Evolutionary conservation across 2,888 invertebrate genomes (phyloP), one percentile per base, ranked within the genome.

Genomic region (Oxyscelio sp.): DNA sequence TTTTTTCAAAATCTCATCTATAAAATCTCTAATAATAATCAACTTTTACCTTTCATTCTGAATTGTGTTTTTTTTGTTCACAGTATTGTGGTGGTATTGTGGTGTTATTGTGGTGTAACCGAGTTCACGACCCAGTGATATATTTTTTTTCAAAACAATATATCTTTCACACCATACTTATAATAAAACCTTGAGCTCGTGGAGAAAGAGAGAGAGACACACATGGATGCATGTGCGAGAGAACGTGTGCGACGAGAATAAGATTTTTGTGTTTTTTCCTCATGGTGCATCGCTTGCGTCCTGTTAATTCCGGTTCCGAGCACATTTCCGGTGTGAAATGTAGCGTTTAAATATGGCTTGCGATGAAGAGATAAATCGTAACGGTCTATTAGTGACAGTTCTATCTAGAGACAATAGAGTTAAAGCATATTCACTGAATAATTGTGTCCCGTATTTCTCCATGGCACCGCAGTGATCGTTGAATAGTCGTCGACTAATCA

Each of bases 351-450:
- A 77, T 84, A 79, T 61, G 85, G 78, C 78, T 79, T 71, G 83
- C 79, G 82, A 83, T 86, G 74, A 77, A 71, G 66, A 78, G 78
- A 74, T 74, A 78, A 70, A 77, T 82, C 85, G 66, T 85, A 82
- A 85, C 85, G 86, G 83, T 88, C 85, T 87, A 87, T 89, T 90
- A 84, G 79, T 75, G 87, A 85, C 84, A 88, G 80, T 90, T 89
- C 85, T 88, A 87, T 75, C 82, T 87, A 89, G 88, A 83, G 89
- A 90, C 90, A 90, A 90, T 90, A 90, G 90, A 87, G 87, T 85
- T 75, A 54, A 85, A 86, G 85, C 77, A 86, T 84, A 80, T 82
- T 79, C 75, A 78, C 70, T 70, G 74, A 75, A 61, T 79, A 85
- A 82, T 75, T 85, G 74, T 82, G 70, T 56, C 74, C 70, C 56